Evolutionary conservation across 2,888 invertebrate species (phyloP), one percentile per base, ranked within the genome.

Genomic region (Lycophotia porphyrea): DNA sequence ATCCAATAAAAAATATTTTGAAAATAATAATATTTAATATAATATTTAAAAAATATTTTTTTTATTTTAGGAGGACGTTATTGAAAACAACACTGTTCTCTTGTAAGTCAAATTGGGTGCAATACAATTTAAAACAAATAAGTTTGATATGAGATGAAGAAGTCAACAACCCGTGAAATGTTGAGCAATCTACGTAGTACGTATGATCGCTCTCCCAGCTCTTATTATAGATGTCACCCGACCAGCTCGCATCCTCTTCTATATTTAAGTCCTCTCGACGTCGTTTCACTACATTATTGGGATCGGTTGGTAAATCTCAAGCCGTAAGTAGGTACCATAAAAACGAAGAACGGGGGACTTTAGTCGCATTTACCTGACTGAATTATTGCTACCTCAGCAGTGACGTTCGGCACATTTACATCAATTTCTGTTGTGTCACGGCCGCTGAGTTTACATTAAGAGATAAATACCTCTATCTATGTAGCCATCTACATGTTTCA

Each of bases 211-310:
- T 95, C 94, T 95, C 95, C 90, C 94, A 95, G 94, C 90, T 94
- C 96, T 96, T 96, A 96, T 95, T 96, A 95, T 96, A 96, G 96
- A 95, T 95, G 96, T 95, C 96, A 96, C 92, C 94, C 95, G 95
- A 95, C 95, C 96, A 94, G 95, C 95, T 94, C 93, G 93, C 94
- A 95, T 96, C 95, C 94, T 94, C 93, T 93, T 95, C 95, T 96
- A 96, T 94, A 96, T 96, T 94, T 96, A 96, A 95, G 92, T 89
- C 89, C 91, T 90, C 93, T 91, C 92, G 88, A 89, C 92, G 92
- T 88, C 91, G 91, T 90, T 91, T 90, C 91, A 89, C 91, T 90
- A 91, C 90, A 92, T 91, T 91, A 90, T 90, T 89, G 88, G 88
- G 90, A 90, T 90, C 89, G 88, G 80, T 86, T 90, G 89, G 91